Evolutionary conservation across 2,797 vertebrate species (phyloP).

Genomic region (Decapterus maruadsi): DNA sequence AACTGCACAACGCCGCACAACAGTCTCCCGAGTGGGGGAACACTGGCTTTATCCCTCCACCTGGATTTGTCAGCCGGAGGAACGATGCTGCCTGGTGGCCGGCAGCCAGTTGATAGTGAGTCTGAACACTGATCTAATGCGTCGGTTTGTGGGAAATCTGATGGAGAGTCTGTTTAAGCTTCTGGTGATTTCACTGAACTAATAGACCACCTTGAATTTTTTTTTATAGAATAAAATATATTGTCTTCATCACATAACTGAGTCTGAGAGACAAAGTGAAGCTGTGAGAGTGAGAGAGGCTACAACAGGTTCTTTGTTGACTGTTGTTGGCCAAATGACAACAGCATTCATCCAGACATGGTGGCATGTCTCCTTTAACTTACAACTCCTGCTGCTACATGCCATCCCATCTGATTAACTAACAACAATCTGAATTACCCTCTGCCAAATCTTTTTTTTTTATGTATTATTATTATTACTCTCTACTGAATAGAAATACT

Average conservation of each 20-base stretch:
- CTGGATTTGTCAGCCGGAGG: slow-evolving; percentile 77
- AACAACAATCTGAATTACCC: slow-evolving; percentile 12
- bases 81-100: slow-evolving; percentile 62
- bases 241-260: neutral
- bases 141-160: slow-evolving; percentile 39
- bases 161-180: slow-evolving; percentile 20
- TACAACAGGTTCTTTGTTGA: slow-evolving; percentile 19
- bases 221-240: neutral
- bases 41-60: slow-evolving; percentile 72
- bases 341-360: slow-evolving; percentile 10
- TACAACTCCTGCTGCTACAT: neutral
- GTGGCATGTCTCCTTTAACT: neutral
- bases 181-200: neutral
- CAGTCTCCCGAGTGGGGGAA: slow-evolving; percentile 41
- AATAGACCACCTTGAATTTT: slow-evolving; percentile 13
- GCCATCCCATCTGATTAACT: slow-evolving; percentile 27
- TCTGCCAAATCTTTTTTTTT: slow-evolving; percentile 1
- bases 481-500: neutral
- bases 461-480: neutral
- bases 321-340: neutral
- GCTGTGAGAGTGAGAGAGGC: neutral
- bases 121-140: slow-evolving; percentile 59
- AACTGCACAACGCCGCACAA: slow-evolving; percentile 15
- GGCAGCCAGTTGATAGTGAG: slow-evolving; percentile 50
- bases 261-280: slow-evolving; percentile 4